Percentiles rank a stretch among this genome's conserved stretches.
Evolutionary conservation across 2,888 invertebrate genomes (phyloP).

Genomic region (Frankliniella fusca): DNA sequence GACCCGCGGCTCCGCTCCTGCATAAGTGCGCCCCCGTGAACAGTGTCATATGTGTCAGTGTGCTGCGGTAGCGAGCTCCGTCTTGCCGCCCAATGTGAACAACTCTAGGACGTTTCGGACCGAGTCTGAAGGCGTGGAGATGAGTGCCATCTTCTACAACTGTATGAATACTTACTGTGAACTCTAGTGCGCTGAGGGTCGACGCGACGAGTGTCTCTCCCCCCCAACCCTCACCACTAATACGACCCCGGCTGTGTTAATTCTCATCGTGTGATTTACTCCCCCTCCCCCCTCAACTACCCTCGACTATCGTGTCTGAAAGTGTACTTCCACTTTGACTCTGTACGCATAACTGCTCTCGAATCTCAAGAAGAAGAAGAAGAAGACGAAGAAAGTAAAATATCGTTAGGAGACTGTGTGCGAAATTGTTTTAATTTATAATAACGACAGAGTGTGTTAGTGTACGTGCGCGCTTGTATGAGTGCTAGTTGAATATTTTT

Average conservation of each 20-base stretch:
- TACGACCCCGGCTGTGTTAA: background rate
- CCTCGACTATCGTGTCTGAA: background rate
- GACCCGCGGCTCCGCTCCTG: background rate
- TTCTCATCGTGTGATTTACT: background rate
- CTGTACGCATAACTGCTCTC: background rate
- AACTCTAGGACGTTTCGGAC: constrained; percentile 7
- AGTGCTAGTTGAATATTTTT: constrained; percentile 1
- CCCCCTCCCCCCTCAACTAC: background rate
- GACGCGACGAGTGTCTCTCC: background rate
- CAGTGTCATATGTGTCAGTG: background rate
- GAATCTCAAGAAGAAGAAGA: constrained; percentile 1
- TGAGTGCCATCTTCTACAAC: constrained; percentile 15
- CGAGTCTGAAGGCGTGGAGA: constrained; percentile 2
- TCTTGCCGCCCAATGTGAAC: background rate
- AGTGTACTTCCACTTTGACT: background rate
- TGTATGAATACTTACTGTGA: constrained; percentile 22
- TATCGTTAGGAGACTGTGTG: too few species aligned
- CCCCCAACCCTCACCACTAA: background rate
- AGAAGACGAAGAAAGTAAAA: too few species aligned
- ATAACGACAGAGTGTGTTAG: background rate
- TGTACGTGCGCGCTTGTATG: background rate
- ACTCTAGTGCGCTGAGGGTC: constrained; percentile 23
- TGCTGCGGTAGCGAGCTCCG: background rate
- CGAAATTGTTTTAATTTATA: too few species aligned
- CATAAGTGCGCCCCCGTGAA: background rate